Base-by-base conservation (phyloP, 2,888 invertebrate species). In the Trimorus sp. region DNA sequence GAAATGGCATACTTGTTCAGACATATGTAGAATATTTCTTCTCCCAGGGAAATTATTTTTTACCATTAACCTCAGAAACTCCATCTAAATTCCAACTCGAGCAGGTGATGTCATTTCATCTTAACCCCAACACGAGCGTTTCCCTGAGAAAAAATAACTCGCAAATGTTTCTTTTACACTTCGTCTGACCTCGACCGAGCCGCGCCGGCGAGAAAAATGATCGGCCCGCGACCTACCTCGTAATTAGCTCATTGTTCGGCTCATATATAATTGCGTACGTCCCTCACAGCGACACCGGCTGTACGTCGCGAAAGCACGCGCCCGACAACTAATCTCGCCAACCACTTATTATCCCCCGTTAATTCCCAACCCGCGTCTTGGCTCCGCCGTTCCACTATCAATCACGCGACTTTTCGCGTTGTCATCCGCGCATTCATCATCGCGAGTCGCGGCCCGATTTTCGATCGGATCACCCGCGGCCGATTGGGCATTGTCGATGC, bases 311-410 rank as follows among this genome's bases (percentile, higher is more conserved):
- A 84, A 76, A 82, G 76, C 79, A 79, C 71, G 75, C 83, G 78
- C 79, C 69, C 77, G 78, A 83, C 84, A 77, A 83, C 80, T 84
- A 84, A 84, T 85, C 84, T 84, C 70, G 38, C 75, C 83, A 82
- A 83, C 85, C 85, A 79, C 82, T 85, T 77, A 82, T 86, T 84
- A 85, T 84, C 84, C 79, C 78, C 83, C 83, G 83, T 84, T 84
- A 84, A 83, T 74, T 78, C 63, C 69, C 83, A 79, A 81, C 70
- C 70, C 68, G 62, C 79, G 26, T 26, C 26, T 26, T 26, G 26
- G 26, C 26, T 74, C 42, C 59, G n/a, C 36, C 54, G 63, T 63
- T 63, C 53, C 71, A n/a, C 58, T 71, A 83, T 83, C 71, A 83
- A 79, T 83, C 83, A 83, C 48, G 12, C 26, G 16, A 37, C 53